phyloP scores from a whole-genome alignment of 2,888 invertebrate species.

The Adelognathus sp. region DNA sequence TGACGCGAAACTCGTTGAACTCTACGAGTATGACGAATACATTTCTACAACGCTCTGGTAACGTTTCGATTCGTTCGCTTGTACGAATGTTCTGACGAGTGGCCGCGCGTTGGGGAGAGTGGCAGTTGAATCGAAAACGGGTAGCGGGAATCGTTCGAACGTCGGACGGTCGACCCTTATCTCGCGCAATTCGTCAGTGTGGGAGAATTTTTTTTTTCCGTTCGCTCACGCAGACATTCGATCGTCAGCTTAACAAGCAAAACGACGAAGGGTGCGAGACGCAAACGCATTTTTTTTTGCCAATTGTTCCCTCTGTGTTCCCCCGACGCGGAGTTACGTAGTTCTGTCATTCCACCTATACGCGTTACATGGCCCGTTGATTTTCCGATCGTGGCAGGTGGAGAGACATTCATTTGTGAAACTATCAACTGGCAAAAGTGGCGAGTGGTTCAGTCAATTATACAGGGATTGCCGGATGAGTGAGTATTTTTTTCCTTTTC shows the following conservation, averaged over 20 bases:
- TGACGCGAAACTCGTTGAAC: neutral
- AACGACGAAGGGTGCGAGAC: slow-evolving; percentile 28
- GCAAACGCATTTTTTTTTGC: slow-evolving; percentile 26
- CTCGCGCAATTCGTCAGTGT: neutral
- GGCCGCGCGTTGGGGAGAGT: neutral
- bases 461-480: neutral
- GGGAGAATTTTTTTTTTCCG: neutral
- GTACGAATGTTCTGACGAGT: slow-evolving; percentile 17
- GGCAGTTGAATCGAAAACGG: slow-evolving; percentile 17
- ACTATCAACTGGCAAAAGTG: neutral
- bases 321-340: neutral
- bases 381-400: neutral
- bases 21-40: neutral
- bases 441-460: neutral
- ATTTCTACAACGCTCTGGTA: no score
- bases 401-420: neutral
- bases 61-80: slow-evolving; percentile 7
- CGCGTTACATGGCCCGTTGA: neutral
- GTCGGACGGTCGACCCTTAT: neutral
- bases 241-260: slow-evolving; percentile 50
- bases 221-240: slow-evolving; percentile 30
- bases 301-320: neutral
- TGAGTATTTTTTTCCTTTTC: no score
- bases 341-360: neutral
- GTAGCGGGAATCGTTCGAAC: neutral